phyloP scores from a whole-genome alignment of 2,888 invertebrate genomes.

The Oasisia sp. region DNA sequence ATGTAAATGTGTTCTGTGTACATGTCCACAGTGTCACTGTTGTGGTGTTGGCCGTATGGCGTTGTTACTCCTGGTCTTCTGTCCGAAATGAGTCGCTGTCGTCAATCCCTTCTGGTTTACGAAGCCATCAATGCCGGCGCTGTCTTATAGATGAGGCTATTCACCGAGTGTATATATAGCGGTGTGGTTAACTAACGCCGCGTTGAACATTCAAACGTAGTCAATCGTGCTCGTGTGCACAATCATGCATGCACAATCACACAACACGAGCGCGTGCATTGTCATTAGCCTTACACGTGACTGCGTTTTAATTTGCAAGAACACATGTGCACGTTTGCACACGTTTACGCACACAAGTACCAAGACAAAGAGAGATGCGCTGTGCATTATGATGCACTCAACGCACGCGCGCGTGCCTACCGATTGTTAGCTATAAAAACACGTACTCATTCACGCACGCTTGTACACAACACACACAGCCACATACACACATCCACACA shows the following conservation, averaged over 20 bases:
- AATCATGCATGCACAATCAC: background rate
- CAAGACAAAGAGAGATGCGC: background rate
- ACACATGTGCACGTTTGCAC: background rate
- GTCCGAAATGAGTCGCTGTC: background rate
- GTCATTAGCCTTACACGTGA: background rate
- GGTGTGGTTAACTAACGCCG: background rate
- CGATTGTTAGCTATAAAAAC: background rate
- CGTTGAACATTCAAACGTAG: background rate
- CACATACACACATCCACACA: background rate
- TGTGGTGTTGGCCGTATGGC: background rate
- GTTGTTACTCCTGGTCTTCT: background rate
- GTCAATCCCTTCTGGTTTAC: background rate
- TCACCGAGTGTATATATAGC: background rate
- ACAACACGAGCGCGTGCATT: background rate
- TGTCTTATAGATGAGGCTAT: conserved; percentile 1
- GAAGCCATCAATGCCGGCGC: background rate
- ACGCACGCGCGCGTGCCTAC: background rate
- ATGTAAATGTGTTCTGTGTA: background rate
- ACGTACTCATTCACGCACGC: background rate
- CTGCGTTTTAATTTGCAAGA: background rate
- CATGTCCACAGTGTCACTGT: background rate
- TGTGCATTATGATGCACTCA: background rate
- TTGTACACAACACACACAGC: background rate
- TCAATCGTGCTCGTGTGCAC: background rate
- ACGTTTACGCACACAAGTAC: background rate